Evolutionary conservation across 2,797 vertebrate species (phyloP), one percentile per base, ranked within the genome.

Genomic region (Xenopus petersii): DNA sequence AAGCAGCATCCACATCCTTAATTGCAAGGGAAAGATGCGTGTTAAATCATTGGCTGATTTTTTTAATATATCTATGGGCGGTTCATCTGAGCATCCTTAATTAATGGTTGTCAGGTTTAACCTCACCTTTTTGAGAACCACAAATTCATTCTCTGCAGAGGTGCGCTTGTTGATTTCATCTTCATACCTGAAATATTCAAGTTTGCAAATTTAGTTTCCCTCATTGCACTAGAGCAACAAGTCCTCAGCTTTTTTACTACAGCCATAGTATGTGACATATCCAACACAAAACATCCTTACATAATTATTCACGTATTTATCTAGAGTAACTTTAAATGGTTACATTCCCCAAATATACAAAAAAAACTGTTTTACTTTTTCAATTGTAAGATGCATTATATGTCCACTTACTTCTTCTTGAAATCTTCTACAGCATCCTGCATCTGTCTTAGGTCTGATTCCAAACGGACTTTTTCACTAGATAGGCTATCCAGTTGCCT

Each of bases 391-490:
- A 30, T 30, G 26, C 26, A 30, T 9, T 7, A 15, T 12, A 10
- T 17, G 4, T 79, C 16, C 5, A 87, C 93, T 90, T 83, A 98
- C 97, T 94, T 97, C 87, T 87, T 91, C 90, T 94, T 98, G 90
- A 93, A 95, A 83, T 98, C 96, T 82, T 98, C 95, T 36, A 97
- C 93, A 2, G 95, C 83, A 36, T 90, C 93, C 80, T 97, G 95
- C 92, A 94, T 92, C 84, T 93, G 94, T 81, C 89, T 93, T 70
- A 98, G 90, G 71, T 98, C 96, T 0, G 90, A 88, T 46, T 89
- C 92, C 77, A 97, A 81, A 83, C 92, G 94, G 83, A 94, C 92
- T 81, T 90, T 95, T 81, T 97, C 94, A 0, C 89, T 90, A 63
- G 84, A 86, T 80, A 97, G 75, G n/a, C 80, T 48, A 75, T 93